These are phyloP conservation scores for Asobara japonica DNA, from an alignment of 1,140 invertebrate species.

Conservation along the genomic window DNA sequence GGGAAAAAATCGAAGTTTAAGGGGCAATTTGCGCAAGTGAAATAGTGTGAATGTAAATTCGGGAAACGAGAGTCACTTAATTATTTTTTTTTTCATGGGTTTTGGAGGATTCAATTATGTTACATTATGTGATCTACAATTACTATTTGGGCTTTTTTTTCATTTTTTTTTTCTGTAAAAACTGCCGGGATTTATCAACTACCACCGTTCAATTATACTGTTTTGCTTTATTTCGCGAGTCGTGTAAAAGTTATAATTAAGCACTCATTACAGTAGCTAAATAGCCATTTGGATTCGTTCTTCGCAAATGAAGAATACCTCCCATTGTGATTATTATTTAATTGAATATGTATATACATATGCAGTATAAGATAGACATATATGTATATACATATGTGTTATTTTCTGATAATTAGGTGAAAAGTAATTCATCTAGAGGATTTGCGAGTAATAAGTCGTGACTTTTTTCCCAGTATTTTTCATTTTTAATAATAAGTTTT, in stretches of 20 bases:
- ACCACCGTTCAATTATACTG: slow-evolving; percentile 29
- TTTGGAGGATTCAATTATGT: slow-evolving; percentile 17
- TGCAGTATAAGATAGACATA: not conserved
- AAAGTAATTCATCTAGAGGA: slow-evolving; percentile 9
- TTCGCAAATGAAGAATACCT: slow-evolving; percentile 14
- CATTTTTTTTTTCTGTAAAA: slow-evolving; percentile 42
- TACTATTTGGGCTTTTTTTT: no score
- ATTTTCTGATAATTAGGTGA: not conserved
- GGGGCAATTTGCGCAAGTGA: slow-evolving; percentile 25
- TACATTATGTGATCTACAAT: slow-evolving; percentile 37
- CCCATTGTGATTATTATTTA: not conserved
- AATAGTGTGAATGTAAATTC: slow-evolving; percentile 33
- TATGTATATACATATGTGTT: slow-evolving; percentile 1
- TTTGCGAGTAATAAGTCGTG: slow-evolving; percentile 28
- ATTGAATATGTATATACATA: not conserved
- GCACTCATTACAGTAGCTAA: slow-evolving; percentile 29
- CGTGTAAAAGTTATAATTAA: slow-evolving; percentile 50
- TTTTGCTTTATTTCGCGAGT: slow-evolving; percentile 40
- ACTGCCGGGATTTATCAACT: slow-evolving; percentile 37
- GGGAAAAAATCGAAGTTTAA: slow-evolving; percentile 21
- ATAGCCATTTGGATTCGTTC: slow-evolving; percentile 18
- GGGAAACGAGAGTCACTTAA: slow-evolving; percentile 25
- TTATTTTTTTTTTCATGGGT: slow-evolving; percentile 18
- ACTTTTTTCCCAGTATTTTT: slow-evolving; percentile 31
- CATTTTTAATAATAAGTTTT: slow-evolving; percentile 19